These are phyloP conservation scores for Lutjanus campechanus DNA, from an alignment of 2,797 vertebrate genomes.

Conservation along the genomic window DNA sequence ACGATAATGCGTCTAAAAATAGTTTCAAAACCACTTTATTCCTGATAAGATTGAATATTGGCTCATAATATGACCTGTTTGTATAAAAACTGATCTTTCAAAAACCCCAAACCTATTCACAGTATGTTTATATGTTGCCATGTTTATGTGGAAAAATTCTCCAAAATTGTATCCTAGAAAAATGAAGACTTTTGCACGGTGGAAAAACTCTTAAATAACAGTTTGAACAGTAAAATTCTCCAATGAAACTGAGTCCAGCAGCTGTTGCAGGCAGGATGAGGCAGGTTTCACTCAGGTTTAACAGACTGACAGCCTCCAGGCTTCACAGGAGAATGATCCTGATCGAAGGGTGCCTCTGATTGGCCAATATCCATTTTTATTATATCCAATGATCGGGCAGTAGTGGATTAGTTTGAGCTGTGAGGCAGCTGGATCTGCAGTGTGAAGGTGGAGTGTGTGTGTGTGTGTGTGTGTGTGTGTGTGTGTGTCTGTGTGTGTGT, in stretches of 20 bases:
- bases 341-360: constrained; percentile 1
- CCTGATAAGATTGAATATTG: neutral
- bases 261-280: constrained; percentile 25
- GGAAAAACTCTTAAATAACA: neutral
- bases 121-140: neutral
- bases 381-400: neutral
- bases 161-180: neutral
- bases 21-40: neutral
- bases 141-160: neutral
- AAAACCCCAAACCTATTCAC: neutral
- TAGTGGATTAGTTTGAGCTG: neutral
- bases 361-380: constrained; percentile 13
- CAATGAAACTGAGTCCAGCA: neutral
- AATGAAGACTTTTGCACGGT: neutral
- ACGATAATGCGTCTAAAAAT: neutral
- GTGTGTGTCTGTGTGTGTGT: constrained; percentile 46
- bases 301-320: neutral
- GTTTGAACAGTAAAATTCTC: neutral
- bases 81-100: neutral
- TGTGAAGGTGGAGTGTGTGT: neutral
- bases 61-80: fast-evolving
- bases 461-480: constrained; percentile 22
- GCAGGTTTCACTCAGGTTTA: constrained; percentile 14
- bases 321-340: neutral
- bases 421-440: constrained; percentile 4